phyloP scores from a whole-genome alignment of 2,797 vertebrate species.

The Hippopotamyrus pictus region DNA sequence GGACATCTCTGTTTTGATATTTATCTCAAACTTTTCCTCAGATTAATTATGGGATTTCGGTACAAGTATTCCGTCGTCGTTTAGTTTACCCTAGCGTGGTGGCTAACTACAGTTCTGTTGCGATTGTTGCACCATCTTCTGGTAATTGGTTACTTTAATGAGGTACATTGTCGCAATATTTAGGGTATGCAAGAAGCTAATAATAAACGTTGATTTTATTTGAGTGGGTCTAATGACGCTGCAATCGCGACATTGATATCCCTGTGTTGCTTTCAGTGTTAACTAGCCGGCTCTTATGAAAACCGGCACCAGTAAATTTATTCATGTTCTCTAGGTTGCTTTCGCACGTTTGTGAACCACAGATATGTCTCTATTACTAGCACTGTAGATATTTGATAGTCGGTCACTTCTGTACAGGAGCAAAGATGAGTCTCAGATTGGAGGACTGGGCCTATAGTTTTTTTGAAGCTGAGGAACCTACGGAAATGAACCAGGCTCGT shows the following conservation, averaged over 20 bases:
- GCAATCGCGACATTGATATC: neutral
- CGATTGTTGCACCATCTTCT: neutral
- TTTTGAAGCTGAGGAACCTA: constrained; percentile 37
- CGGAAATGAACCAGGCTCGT: constrained; percentile 44
- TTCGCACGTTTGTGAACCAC: neutral
- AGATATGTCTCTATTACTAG: neutral
- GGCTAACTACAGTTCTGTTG: neutral
- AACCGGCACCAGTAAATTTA: neutral
- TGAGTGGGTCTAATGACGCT: neutral
- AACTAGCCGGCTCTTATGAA: neutral
- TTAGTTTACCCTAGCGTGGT: neutral
- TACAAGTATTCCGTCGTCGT: neutral
- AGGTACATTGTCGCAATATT: neutral
- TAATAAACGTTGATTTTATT: neutral
- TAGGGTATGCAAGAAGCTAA: neutral
- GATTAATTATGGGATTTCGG: neutral
- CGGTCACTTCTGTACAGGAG: constrained; percentile 11
- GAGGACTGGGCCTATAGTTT: constrained; percentile 27
- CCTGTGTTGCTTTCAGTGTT: neutral
- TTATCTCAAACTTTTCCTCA: neutral
- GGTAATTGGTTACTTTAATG: neutral
- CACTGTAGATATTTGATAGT: neutral
- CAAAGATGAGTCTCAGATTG: constrained; percentile 44
- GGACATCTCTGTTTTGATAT: neutral
- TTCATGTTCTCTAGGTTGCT: neutral